Evolutionary conservation across 2,888 invertebrate genomes (phyloP).

Genomic region (Eucera pruinosa): DNA sequence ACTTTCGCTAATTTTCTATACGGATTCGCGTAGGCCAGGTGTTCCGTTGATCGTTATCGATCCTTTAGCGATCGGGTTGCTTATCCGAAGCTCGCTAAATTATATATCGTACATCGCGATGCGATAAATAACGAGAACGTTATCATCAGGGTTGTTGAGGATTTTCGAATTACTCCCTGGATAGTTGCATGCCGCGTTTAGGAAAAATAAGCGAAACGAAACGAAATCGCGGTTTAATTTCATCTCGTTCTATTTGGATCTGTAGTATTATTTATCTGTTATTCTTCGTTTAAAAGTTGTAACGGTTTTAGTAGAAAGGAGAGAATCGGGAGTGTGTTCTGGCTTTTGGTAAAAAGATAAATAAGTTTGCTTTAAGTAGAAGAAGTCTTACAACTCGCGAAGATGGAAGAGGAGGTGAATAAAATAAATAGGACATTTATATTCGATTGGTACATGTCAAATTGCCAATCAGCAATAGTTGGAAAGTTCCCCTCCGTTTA

Average conservation of each 20-base stretch:
- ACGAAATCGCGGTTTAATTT: no score
- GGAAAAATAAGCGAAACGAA: no score
- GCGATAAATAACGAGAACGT: neutral
- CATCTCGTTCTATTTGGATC: slow-evolving; percentile 1
- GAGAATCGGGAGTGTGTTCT: neutral
- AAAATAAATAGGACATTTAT: no score
- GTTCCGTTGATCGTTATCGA: neutral
- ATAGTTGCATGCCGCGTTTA: neutral
- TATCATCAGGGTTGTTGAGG: neutral
- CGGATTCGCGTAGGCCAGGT: no score
- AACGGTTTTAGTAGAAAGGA: neutral
- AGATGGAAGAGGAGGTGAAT: no score
- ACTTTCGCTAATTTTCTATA: slow-evolving; percentile 4
- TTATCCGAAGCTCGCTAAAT: neutral
- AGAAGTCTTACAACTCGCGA: no score
- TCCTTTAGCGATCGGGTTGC: neutral
- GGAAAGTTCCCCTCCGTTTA: no score
- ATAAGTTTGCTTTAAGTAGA: no score
- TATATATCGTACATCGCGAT: slow-evolving; percentile 1
- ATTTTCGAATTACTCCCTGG: no score
- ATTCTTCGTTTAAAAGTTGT: no score
- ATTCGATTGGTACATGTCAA: no score
- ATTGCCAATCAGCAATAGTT: no score
- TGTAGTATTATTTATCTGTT: neutral
- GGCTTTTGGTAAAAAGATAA: neutral